A percentile compares a stretch with the other conserved stretches of the same genome.
phyloP scores from a whole-genome alignment of 64 coral and sea anemone species.

The Exaiptasia diaphana region DNA sequence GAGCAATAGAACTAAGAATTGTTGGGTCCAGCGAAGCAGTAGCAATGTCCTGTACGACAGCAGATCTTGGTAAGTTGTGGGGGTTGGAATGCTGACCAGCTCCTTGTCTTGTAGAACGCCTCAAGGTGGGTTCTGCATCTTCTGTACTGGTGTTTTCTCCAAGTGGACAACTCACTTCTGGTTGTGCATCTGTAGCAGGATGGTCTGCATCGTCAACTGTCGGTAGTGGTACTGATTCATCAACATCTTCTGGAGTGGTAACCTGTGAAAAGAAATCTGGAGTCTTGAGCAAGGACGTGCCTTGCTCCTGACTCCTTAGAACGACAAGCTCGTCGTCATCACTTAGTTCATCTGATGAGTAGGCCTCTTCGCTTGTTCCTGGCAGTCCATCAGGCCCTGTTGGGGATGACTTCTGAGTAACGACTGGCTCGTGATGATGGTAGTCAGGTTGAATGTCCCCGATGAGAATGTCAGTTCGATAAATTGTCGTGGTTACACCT shows the following conservation, averaged over 20 bases:
- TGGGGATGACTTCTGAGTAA: too few species aligned
- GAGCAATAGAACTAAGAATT: slow-evolving; percentile 40
- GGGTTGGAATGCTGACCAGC: slow-evolving; percentile 38
- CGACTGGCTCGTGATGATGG: too few species aligned
- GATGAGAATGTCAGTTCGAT: not conserved
- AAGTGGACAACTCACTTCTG: not conserved
- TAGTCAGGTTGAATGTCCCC: not conserved
- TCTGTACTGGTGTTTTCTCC: not conserved
- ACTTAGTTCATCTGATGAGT: not conserved
- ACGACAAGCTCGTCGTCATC: not conserved
- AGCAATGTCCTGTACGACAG: slow-evolving; percentile 2
- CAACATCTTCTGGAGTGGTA: not conserved
- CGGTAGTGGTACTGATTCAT: not conserved
- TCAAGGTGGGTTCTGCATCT: not conserved
- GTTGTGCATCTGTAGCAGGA: not conserved
- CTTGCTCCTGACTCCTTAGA: not conserved
- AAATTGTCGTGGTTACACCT: not conserved
- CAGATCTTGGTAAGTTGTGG: slow-evolving; percentile 24
- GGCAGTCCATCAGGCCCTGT: too few species aligned
- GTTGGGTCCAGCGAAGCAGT: not conserved
- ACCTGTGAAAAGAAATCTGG: not conserved
- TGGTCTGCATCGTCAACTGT: not conserved
- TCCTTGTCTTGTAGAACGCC: not conserved
- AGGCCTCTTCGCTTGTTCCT: not conserved
- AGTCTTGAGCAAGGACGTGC: not conserved